Evolutionary conservation across 2,113 vertebrate species (phyloP).

Genomic region (Strix uralensis): DNA sequence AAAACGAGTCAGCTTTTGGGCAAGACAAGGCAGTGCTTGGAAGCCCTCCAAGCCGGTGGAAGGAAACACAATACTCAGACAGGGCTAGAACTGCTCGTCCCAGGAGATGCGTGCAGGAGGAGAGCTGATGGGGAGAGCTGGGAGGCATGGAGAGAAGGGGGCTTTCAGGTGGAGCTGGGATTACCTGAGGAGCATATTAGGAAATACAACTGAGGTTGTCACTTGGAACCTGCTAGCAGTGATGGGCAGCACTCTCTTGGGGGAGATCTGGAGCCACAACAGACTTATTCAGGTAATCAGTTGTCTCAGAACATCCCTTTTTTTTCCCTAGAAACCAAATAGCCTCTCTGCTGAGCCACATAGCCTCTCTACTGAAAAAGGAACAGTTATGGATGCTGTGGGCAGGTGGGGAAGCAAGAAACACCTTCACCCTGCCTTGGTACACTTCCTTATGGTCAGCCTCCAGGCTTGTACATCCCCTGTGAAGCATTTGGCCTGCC

Average conservation of each 20-base stretch:
- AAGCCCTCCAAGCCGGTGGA: not conserved
- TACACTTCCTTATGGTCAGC: not conserved
- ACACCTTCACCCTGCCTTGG: not conserved
- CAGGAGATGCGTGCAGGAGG: not conserved
- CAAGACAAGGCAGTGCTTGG: not conserved
- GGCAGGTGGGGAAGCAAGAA: not conserved
- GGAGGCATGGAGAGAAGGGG: rapidly evolving
- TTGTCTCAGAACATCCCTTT: not conserved
- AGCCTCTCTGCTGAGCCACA: not conserved
- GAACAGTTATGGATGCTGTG: rapidly evolving
- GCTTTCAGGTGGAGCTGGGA: not conserved
- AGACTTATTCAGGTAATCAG: not conserved
- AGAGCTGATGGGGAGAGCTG: not conserved
- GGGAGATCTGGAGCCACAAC: not conserved
- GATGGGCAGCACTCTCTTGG: not conserved
- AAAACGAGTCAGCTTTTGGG: constrained; percentile 4
- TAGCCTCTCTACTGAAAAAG: not conserved
- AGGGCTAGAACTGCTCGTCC: not conserved
- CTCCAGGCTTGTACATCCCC: not conserved
- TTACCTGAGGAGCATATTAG: not conserved
- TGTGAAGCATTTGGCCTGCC: not conserved
- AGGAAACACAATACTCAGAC: not conserved
- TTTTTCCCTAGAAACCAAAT: not conserved
- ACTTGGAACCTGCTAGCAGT: not conserved
- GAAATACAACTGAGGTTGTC: not conserved